These are phyloP conservation scores for Lycocerus yunnanus DNA, from an alignment of 2,888 invertebrate species.

Conservation along the genomic window DNA sequence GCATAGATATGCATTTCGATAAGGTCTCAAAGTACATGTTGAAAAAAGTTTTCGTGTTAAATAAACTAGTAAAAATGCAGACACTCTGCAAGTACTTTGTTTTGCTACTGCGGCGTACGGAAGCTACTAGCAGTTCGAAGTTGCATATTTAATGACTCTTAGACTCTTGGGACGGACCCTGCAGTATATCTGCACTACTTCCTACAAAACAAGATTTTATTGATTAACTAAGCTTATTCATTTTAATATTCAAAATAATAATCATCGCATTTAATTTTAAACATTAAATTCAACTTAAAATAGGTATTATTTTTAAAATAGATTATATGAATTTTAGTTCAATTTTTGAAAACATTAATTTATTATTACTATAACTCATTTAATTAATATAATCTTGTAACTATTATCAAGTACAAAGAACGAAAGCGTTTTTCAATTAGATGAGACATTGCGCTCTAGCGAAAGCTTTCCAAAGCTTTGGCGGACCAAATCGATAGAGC, in stretches of 20 bases:
- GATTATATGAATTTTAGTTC: neutral
- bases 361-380: neutral
- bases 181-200: constrained; percentile 14
- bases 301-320: neutral
- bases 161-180: constrained; percentile 13
- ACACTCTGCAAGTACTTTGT: constrained; percentile 18
- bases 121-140: constrained; percentile 19
- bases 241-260: neutral
- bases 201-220: constrained; percentile 5
- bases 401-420: neutral
- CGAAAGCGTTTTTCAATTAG: neutral
- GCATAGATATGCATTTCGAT: constrained; percentile 38
- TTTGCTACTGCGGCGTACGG: constrained; percentile 19
- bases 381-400: neutral
- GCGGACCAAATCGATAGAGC: constrained; percentile 35
- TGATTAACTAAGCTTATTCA: neutral
- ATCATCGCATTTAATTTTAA: neutral
- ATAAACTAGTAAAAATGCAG: constrained; percentile 45
- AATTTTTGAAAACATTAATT: neutral
- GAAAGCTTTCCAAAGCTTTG: constrained; percentile 21
- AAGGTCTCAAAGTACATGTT: constrained; percentile 37
- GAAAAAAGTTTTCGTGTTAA: constrained; percentile 44
- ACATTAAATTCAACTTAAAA: neutral
- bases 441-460: constrained; percentile 30
- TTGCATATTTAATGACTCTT: constrained; percentile 25